phyloP scores from a whole-genome alignment of 1,140 invertebrate species.

The Drosophila melanogaster region DNA sequence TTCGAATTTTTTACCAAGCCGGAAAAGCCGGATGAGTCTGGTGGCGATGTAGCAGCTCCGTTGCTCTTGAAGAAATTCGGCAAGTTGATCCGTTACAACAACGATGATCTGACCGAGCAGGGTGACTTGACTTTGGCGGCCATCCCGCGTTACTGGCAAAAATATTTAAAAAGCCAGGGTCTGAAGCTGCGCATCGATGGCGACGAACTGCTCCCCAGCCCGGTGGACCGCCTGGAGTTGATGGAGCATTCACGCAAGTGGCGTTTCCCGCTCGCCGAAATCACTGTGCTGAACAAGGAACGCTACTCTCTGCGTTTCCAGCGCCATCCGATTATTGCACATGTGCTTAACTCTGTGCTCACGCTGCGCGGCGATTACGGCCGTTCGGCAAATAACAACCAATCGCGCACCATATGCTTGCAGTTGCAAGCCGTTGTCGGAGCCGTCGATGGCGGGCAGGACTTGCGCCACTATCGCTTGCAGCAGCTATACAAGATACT shows the following conservation, averaged over 20 bases:
- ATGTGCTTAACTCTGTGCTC: conserved; percentile 31
- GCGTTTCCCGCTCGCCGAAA: conserved; percentile 35
- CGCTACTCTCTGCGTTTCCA: conserved; percentile 50
- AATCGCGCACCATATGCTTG: conserved; percentile 17
- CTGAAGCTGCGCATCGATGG: conserved; percentile 7
- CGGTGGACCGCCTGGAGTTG: conserved; percentile 16
- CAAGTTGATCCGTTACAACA: conserved; percentile 45
- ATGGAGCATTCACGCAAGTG: conserved; percentile 30
- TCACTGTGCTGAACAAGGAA: conserved; percentile 4
- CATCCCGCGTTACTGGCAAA: conserved; percentile 34
- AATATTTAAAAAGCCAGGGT: conserved; percentile 6
- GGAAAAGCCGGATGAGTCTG: neutral
- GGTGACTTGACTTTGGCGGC: conserved; percentile 54
- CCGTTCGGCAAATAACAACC: neutral
- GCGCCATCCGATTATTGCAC: conserved; percentile 39
- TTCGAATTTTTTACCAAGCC: conserved; percentile 33
- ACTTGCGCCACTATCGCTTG: conserved; percentile 54
- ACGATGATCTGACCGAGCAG: conserved; percentile 5
- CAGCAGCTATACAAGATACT: conserved; percentile 38
- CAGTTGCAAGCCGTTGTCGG: neutral
- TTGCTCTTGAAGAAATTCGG: conserved; percentile 31
- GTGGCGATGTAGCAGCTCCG: neutral
- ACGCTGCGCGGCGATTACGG: conserved; percentile 34
- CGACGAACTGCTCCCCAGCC: conserved; percentile 17
- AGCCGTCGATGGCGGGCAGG: conserved; percentile 6